Evolutionary conservation across 2,797 vertebrate species (phyloP).

Genomic region (Brachyalestes nurse): DNA sequence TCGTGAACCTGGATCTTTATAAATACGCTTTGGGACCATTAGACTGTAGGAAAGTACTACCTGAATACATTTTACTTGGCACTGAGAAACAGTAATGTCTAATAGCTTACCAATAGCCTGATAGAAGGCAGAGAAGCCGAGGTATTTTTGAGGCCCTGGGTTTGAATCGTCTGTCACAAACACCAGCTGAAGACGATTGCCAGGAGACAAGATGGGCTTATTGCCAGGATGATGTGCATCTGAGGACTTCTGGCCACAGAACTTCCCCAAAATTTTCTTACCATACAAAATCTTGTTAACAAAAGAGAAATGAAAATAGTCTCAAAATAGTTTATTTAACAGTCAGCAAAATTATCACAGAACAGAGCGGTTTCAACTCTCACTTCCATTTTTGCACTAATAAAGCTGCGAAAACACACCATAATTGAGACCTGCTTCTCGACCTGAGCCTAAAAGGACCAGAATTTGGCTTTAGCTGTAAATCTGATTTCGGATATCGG

Average conservation of each 20-base stretch:
- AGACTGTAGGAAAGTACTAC: background rate
- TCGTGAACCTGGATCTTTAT: background rate
- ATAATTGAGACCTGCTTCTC: background rate
- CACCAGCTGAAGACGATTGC: slow-evolving; percentile 68
- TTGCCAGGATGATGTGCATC: slow-evolving; percentile 72
- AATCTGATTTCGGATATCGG: too few species aligned
- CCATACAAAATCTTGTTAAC: slow-evolving; percentile 67
- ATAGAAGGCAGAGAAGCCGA: slow-evolving; percentile 59
- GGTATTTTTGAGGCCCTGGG: slow-evolving; percentile 24
- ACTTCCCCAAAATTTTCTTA: slow-evolving; percentile 71
- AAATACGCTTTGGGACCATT: background rate
- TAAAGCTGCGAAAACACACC: background rate
- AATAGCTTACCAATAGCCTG: slow-evolving; percentile 57
- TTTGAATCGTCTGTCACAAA: slow-evolving; percentile 57
- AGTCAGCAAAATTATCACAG: background rate
- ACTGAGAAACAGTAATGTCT: too few species aligned
- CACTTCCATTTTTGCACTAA: background rate
- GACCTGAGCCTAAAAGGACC: too few species aligned
- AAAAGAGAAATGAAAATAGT: slow-evolving; percentile 8
- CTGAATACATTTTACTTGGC: background rate
- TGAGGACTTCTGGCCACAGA: slow-evolving; percentile 75
- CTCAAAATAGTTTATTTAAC: background rate
- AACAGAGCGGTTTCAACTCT: background rate
- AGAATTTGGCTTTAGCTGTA: too few species aligned
- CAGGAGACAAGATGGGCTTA: slow-evolving; percentile 72